A percentile compares a stretch with the other conserved stretches of the same genome.
phyloP scores from a whole-genome alignment of 1,140 invertebrate species.

The Cydia strobilella region DNA sequence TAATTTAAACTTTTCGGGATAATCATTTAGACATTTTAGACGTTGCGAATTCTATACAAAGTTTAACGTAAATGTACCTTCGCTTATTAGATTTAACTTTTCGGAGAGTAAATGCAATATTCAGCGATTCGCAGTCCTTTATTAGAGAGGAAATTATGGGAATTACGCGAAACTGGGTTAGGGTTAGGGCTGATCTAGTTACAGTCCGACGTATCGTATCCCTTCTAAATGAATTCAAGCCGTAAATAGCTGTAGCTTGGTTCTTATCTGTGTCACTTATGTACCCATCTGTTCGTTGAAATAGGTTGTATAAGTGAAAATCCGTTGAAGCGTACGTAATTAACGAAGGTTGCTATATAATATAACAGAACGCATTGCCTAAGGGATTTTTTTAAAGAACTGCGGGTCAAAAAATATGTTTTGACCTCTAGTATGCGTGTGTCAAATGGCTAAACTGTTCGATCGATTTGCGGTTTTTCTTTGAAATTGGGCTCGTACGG shows the following conservation, averaged over 20 bases:
- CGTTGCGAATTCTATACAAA: constrained; percentile 12
- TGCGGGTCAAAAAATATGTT: too few relatives aligned
- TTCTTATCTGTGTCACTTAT: neutral
- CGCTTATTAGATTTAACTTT: constrained; percentile 28
- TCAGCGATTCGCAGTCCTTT: constrained; percentile 22
- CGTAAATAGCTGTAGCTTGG: neutral
- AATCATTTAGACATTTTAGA: neutral
- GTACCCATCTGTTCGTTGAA: neutral
- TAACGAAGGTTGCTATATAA: too few relatives aligned
- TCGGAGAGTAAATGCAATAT: constrained; percentile 24
- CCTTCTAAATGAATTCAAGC: constrained; percentile 18
- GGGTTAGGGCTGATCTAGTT: constrained; percentile 28
- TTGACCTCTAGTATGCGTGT: too few relatives aligned
- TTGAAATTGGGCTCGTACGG: too few relatives aligned
- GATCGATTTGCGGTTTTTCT: too few relatives aligned
- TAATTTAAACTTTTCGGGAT: constrained; percentile 16
- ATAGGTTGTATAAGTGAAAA: constrained; percentile 2
- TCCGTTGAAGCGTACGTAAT: neutral
- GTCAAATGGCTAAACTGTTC: too few relatives aligned
- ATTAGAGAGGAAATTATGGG: constrained; percentile 17
- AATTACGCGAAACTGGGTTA: constrained; percentile 22
- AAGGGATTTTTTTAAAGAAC: too few relatives aligned
- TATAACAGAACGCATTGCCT: too few relatives aligned
- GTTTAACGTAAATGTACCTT: constrained; percentile 1
- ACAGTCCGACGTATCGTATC: constrained; percentile 12